Percentiles rank a stretch among this genome's conserved stretches.
phyloP scores from a whole-genome alignment of 2,888 invertebrate genomes.

The Pantelozetes paolii region DNA sequence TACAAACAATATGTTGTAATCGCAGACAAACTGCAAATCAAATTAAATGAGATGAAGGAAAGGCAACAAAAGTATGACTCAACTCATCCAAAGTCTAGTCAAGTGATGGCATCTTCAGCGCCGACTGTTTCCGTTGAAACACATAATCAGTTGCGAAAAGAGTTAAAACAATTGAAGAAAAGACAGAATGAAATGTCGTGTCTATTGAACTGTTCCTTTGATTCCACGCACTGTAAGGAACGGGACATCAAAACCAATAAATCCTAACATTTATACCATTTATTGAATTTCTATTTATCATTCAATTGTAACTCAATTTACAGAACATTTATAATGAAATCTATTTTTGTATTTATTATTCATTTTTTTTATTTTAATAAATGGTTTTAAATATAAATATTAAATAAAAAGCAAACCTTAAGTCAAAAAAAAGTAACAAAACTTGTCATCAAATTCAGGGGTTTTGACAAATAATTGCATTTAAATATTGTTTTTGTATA shows the following conservation, averaged over 20 bases:
- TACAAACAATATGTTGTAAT: slow-evolving; percentile 25
- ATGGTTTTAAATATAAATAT: no score
- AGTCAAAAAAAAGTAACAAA: no score
- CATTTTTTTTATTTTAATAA: no score
- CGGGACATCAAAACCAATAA: not conserved
- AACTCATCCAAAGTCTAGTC: not conserved
- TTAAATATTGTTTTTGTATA: no score
- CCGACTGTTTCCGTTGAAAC: not conserved
- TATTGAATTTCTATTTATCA: not conserved
- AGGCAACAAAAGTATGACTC: not conserved
- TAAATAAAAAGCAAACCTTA: no score
- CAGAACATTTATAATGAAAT: no score
- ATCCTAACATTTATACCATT: not conserved
- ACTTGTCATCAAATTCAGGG: no score
- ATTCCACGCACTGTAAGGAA: slow-evolving; percentile 26
- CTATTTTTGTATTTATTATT: no score
- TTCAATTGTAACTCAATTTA: not conserved
- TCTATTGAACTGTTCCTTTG: slow-evolving; percentile 33
- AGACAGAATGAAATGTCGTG: slow-evolving; percentile 19
- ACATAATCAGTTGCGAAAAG: slow-evolving; percentile 31
- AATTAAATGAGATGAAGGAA: not conserved
- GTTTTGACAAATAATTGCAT: no score
- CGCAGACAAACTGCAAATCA: slow-evolving; percentile 33
- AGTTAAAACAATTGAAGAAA: slow-evolving; percentile 32
- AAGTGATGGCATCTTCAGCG: slow-evolving; percentile 1